These are phyloP conservation scores for Aelia acuminata DNA, from an alignment of 2,888 invertebrate species.

Conservation along the genomic window DNA sequence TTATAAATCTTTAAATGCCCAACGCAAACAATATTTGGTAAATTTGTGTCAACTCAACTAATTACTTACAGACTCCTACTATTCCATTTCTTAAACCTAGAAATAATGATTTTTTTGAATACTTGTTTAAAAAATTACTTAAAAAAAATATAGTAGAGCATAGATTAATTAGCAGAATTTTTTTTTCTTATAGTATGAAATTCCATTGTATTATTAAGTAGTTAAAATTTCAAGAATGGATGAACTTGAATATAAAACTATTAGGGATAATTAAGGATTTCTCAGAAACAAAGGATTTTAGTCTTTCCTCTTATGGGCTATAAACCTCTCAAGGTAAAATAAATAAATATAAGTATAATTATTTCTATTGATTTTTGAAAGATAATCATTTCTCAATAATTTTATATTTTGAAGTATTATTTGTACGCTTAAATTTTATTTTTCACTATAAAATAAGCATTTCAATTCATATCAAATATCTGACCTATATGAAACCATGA, in stretches of 20 bases:
- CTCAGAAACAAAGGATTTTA: not conserved
- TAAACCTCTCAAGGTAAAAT: not conserved
- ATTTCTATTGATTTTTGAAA: not conserved
- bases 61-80: conserved; percentile 46
- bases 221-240: not conserved
- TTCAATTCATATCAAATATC: too few relatives aligned
- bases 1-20: not conserved
- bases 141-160: not conserved
- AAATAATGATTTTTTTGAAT: not conserved
- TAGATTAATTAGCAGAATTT: not conserved
- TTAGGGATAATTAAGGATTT: not conserved
- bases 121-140: not conserved
- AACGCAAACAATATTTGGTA: not conserved
- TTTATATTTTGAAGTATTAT: not conserved
- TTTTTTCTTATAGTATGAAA: not conserved
- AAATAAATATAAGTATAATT: too few relatives aligned
- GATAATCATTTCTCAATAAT: not conserved
- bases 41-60: not conserved
- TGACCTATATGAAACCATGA: too few relatives aligned
- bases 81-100: conserved; percentile 23
- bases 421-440: too few relatives aligned
- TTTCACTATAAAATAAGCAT: not conserved
- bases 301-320: not conserved
- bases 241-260: not conserved
- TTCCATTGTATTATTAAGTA: not conserved